Percentiles rank a stretch among this genome's conserved stretches.
Evolutionary conservation across 2,888 invertebrate genomes (phyloP).

Genomic region (Brachylomia viminalis): DNA sequence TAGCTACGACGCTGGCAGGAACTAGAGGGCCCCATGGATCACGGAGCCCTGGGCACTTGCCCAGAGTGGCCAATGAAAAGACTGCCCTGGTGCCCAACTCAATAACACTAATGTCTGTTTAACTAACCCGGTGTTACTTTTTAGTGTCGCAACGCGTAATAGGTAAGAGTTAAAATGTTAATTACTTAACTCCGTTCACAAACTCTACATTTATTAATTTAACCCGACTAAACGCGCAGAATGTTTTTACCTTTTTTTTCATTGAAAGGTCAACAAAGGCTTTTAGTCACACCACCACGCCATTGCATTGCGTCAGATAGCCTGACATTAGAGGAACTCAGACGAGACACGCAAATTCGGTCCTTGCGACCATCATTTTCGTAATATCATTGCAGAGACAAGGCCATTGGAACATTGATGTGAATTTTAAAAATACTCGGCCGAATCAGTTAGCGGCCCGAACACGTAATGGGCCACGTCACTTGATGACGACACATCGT

Average conservation of each 20-base stretch:
- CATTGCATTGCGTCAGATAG: slow-evolving; percentile 59
- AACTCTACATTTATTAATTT: too few relatives aligned
- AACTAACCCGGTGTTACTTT: too few relatives aligned
- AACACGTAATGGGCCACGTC: slow-evolving; percentile 78
- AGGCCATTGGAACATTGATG: slow-evolving; percentile 61
- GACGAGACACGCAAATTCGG: slow-evolving; percentile 30
- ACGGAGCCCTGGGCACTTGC: too few relatives aligned
- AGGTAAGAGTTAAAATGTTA: too few relatives aligned
- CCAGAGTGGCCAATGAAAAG: too few relatives aligned
- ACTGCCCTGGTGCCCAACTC: too few relatives aligned
- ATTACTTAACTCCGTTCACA: too few relatives aligned
- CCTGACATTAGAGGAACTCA: slow-evolving; percentile 49
- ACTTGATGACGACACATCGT: slow-evolving; percentile 83
- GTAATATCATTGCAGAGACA: slow-evolving; percentile 57
- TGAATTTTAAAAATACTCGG: slow-evolving; percentile 70
- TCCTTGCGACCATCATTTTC: slow-evolving; percentile 59
- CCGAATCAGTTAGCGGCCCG: slow-evolving; percentile 52
- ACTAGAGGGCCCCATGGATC: too few relatives aligned
- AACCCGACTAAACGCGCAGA: too few relatives aligned
- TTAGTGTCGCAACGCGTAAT: too few relatives aligned
- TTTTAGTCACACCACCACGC: slow-evolving; percentile 34
- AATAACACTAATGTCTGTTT: too few relatives aligned
- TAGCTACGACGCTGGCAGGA: too few relatives aligned
- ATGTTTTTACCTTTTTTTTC: slow-evolving; percentile 30
- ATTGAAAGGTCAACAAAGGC: slow-evolving; percentile 20